phyloP scores from a whole-genome alignment of 2,113 vertebrate genomes.

The Gulo gulo region DNA sequence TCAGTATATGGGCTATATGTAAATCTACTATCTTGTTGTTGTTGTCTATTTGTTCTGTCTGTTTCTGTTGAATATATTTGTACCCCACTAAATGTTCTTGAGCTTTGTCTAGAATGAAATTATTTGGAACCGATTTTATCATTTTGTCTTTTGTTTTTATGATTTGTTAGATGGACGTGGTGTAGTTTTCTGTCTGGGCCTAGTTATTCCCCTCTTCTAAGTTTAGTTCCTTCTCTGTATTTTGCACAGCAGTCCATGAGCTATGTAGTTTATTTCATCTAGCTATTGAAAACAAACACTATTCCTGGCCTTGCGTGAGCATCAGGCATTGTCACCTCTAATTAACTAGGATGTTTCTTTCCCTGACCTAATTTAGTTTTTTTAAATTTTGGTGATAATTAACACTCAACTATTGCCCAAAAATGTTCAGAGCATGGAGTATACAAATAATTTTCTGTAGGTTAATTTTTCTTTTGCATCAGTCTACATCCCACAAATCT shows the following conservation, averaged over 20 bases:
- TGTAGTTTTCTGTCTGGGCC: background rate
- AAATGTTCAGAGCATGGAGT: background rate
- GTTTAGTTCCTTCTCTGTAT: background rate
- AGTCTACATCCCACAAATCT: background rate
- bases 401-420: background rate
- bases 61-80: background rate
- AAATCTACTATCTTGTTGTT: background rate
- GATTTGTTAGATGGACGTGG: background rate
- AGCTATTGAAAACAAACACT: background rate
- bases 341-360: background rate
- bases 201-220: background rate
- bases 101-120: background rate
- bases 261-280: background rate
- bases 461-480: background rate
- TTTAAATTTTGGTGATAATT: background rate
- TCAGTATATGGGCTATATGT: background rate
- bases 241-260: background rate
- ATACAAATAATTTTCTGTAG: background rate
- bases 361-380: background rate
- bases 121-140: background rate
- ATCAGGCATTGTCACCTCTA: background rate
- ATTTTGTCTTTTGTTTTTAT: background rate
- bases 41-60: background rate
- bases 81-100: background rate
- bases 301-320: background rate